These are phyloP conservation scores for Pteropus rufus DNA, from an alignment of 2,797 vertebrate genomes.

Conservation along the genomic window DNA sequence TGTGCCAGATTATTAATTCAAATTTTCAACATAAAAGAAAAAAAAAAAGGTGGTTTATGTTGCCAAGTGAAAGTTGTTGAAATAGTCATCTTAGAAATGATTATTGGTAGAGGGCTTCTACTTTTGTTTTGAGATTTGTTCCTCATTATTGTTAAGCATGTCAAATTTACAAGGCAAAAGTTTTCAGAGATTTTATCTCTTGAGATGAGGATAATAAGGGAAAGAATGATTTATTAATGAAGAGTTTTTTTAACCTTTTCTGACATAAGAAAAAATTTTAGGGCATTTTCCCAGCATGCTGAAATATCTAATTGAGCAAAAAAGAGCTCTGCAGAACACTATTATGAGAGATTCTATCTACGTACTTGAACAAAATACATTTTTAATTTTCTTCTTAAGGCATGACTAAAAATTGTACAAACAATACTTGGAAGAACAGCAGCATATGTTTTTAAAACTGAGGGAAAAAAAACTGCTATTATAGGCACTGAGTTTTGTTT, in stretches of 20 bases:
- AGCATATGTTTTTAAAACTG: neutral
- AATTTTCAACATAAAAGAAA: conserved; percentile 1
- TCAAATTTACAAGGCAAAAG: conserved; percentile 22
- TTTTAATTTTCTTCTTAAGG: conserved; percentile 52
- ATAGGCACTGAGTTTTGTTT: neutral
- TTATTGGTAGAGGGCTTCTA: neutral
- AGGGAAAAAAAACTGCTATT: neutral
- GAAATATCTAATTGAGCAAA: conserved; percentile 22
- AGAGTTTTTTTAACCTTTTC: conserved; percentile 38
- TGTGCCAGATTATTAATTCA: neutral
- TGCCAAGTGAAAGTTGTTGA: conserved; percentile 26
- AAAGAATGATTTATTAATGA: conserved; percentile 40
- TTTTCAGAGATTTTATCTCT: conserved; percentile 42
- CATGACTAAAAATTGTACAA: conserved; percentile 54
- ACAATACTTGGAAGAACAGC: conserved; percentile 3
- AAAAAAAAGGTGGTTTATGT: neutral
- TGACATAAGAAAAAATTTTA: conserved; percentile 43
- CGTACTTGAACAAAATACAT: neutral
- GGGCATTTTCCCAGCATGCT: conserved; percentile 19
- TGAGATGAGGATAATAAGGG: conserved; percentile 7
- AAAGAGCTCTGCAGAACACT: neutral
- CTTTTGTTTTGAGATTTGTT: conserved; percentile 46
- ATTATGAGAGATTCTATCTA: neutral
- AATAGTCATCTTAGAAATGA: neutral
- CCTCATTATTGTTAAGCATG: conserved; percentile 12